Base-by-base conservation (phyloP, 2,888 invertebrate genomes). In the Phragmatobia fuliginosa region DNA sequence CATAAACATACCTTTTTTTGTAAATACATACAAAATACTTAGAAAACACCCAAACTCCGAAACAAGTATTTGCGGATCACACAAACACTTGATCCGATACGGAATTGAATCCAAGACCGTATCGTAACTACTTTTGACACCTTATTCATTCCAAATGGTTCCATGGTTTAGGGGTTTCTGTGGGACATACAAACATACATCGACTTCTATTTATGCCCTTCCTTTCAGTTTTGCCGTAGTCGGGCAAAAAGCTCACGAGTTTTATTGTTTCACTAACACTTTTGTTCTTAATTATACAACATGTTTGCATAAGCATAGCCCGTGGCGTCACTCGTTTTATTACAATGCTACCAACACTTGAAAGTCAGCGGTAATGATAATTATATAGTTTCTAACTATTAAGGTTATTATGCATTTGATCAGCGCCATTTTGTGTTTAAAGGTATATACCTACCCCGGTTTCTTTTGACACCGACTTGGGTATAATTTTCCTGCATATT, bases 321-420 rank as follows among this genome's bases (percentile, higher is more conserved):
- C 45, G 41, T 33, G 64, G 79, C 69, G n/a, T 69, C 45, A 49
- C 33, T 32, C 14, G 62, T 79, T 75, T 75, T 76, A 70, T 73
- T 78, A 69, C n/a, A 71, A 67, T 68, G 68, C 68, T 71, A 41
- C 32, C 36, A 62, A 64, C 74, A 71, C 38, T 67, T 71, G 14
- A 59, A 70, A 73, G 75, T 76, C 76, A 75, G 72, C 75, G 78
- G 80, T 84, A 78, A 75, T 83, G 80, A 82, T 81, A n/a, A 65
- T 58, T 66, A 36, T 38, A 16, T 38, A 38, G 33, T 58, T 38
- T 32, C 21, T 6, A 10, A 32, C 41, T 32, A 49, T 32, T 33
- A 63, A 2, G 7, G 14, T 32, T 45, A 49, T 18, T 7, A 11
- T 28, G 8, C 7, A 62, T 25, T 62, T 45, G 38, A 62, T 38